Percentiles rank a stretch among this genome's conserved stretches.
Conservation (phyloP, 2,888 invertebrate species). For the Chironomus riparius region DNA sequence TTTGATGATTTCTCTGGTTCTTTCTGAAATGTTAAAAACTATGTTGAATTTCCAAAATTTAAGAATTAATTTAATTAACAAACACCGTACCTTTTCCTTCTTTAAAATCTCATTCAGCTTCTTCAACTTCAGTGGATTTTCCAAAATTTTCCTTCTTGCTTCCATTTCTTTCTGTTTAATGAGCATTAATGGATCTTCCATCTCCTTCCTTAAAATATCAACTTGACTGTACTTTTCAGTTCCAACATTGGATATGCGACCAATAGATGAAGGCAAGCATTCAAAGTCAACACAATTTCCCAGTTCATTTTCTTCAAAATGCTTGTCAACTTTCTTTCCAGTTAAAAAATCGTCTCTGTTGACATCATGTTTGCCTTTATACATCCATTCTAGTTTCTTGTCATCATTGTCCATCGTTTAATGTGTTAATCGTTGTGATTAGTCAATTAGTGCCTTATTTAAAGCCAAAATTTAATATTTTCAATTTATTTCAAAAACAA, state of each 20-base stretch:
- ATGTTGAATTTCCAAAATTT: not conserved
- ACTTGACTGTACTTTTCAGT: slow-evolving; percentile 58
- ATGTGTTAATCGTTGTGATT: slow-evolving; percentile 53
- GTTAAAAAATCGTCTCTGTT: slow-evolving; percentile 83
- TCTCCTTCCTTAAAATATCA: slow-evolving; percentile 65
- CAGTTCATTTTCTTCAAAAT: slow-evolving; percentile 56
- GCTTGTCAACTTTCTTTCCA: slow-evolving; percentile 73
- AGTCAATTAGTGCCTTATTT: not conserved
- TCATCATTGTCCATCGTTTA: slow-evolving; percentile 58
- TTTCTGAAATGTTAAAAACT: slow-evolving; percentile 29
- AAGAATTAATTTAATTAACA: too few species aligned
- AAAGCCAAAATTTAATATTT: too few species aligned
- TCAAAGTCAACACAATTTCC: slow-evolving; percentile 56
- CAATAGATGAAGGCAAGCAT: slow-evolving; percentile 64
- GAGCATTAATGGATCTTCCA: slow-evolving; percentile 86
- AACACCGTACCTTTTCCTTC: slow-evolving; percentile 44
- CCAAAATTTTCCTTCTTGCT: slow-evolving; percentile 69
- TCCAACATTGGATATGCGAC: slow-evolving; percentile 33
- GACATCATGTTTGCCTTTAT: slow-evolving; percentile 47
- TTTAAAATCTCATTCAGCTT: slow-evolving; percentile 71
- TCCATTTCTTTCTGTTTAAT: slow-evolving; percentile 88
- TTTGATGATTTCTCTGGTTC: slow-evolving; percentile 33
- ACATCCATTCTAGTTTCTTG: slow-evolving; percentile 79
- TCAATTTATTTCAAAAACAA: too few species aligned
- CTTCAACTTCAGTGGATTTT: slow-evolving; percentile 87